Evolutionary conservation across 1,140 invertebrate genomes (phyloP), one percentile per base, ranked within the genome.

Genomic region (Zaprionus davidi): DNA sequence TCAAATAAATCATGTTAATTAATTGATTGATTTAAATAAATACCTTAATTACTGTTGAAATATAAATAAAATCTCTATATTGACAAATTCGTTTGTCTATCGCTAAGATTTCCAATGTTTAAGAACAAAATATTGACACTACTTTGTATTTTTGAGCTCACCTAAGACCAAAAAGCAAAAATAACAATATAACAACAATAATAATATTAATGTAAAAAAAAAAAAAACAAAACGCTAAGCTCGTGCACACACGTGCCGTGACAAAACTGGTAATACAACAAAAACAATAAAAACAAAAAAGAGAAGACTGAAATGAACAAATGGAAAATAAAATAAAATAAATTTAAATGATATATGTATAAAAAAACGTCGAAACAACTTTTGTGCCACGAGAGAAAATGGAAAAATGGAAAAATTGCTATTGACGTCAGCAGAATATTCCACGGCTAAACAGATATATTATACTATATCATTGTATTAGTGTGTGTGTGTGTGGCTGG

Each of bases 351-450:
- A 62, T 57, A 66, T 71, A 71, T 76, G 60, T 62, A 62, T 13
- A 57, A 62, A 36, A 49, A 58, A 41, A 15, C 73, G 66, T 71
- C 55, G 64, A 90, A 46, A 85, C 77, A 82, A 86, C 74, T 88
- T 83, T 83, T 31, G 84, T 31, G 84, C 76, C 51, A 70, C n/a
- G 41, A 74, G 66, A 71, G 78, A 81, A 88, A 88, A 81, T 73
- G 76, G 41, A 46, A 75, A 82, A 81, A 81, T 86, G 81, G 81
- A 90, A 90, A 90, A 90, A 90, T 41, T 82, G 79, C 85, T 73
- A 90, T 90, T 90, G 85, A 90, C 85, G 85, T 90, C 85, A 90
- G 85, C 85, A 82, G 65, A 81, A 90, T 88, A 85, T 88, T 90
- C 85, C 81, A 88, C 70, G 78, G 85, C 81, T 90, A 76, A 73